phyloP scores from a whole-genome alignment of 2,888 invertebrate genomes.

The Pediacus dermestoides region DNA sequence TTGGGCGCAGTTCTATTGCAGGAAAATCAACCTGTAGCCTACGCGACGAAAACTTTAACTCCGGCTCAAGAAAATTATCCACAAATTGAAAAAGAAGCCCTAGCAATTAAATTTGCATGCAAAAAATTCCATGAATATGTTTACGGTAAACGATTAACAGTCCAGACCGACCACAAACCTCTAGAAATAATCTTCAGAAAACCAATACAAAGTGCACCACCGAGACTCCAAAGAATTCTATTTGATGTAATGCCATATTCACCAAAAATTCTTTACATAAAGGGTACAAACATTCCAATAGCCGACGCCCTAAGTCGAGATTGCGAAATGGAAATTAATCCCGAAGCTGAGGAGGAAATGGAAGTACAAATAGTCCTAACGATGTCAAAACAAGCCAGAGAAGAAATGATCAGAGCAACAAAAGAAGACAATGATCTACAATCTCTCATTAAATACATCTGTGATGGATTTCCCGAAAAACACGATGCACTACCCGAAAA shows the following conservation, averaged over 20 bases:
- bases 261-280: slow-evolving; percentile 25
- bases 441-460: not conserved
- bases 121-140: slow-evolving; percentile 28
- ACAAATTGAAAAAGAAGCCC: slow-evolving; percentile 29
- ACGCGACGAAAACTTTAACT: slow-evolving; percentile 28
- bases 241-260: slow-evolving; percentile 28
- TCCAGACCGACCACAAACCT: slow-evolving; percentile 33
- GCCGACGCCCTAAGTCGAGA: slow-evolving; percentile 25
- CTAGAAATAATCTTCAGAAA: slow-evolving; percentile 29
- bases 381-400: not conserved
- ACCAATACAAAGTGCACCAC: slow-evolving; percentile 19
- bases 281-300: slow-evolving; percentile 29
- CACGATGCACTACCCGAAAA: not conserved
- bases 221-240: slow-evolving; percentile 32
- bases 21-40: slow-evolving; percentile 29
- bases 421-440: not conserved
- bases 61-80: slow-evolving; percentile 25
- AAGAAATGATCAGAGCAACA: not conserved
- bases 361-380: slow-evolving; percentile 17
- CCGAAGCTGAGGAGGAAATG: slow-evolving; percentile 15
- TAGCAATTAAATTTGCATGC: slow-evolving; percentile 28
- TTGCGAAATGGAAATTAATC: slow-evolving; percentile 16
- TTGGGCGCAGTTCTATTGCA: slow-evolving; percentile 27
- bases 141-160: slow-evolving; percentile 20
- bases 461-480: not conserved